Evolutionary conservation across 2,113 vertebrate species (phyloP), one percentile per base, ranked within the genome.

Genomic region (Paramisgurnus dabryanus): DNA sequence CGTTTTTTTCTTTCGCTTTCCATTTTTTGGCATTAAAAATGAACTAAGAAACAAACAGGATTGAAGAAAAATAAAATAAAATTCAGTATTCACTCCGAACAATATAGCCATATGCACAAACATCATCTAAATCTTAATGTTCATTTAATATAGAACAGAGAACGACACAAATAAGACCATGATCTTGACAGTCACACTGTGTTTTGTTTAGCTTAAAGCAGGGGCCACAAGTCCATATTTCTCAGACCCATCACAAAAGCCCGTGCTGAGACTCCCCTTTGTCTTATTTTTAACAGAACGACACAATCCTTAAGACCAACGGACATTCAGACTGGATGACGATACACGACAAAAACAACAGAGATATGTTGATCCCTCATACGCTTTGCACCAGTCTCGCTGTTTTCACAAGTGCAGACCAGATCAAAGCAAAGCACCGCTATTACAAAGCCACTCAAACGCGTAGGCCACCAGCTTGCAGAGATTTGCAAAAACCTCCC

Each of bases 1-100:
- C 5, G n/a, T 76, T 45, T 68, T 45, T 43, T 55, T 68, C 43
- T 78, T 58, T 93, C 91, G 92, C 90, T 27, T 27, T 27, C 27
- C 27, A 27, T 71, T 78, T 74, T 78, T 78, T 93, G 92, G 92
- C 90, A 93, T 92, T 81, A 85, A 86, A 92, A 84, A 78, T 86
- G 85, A 81, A 87, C 85, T 2, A 58, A 84, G 70, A 87, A 89
- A 89, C 11, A 82, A 70, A 65, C 12, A 82, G 7, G 39, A 69
- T 80, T 85, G 88, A 85, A 88, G 88, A 87, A 85, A 91, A 85
- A 85, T 87, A 87, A 85, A 90, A 76, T 78, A n/a, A n/a, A n/a
- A n/a, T n/a, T 13, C 85, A 85, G 83, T 85, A 87, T 85, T 86
- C 87, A 72, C 70, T 85, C 76, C 81, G 86, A 87, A 87, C 85